Evolutionary conservation across 2,888 invertebrate genomes (phyloP).

Genomic region (Thymelicus acteon): DNA sequence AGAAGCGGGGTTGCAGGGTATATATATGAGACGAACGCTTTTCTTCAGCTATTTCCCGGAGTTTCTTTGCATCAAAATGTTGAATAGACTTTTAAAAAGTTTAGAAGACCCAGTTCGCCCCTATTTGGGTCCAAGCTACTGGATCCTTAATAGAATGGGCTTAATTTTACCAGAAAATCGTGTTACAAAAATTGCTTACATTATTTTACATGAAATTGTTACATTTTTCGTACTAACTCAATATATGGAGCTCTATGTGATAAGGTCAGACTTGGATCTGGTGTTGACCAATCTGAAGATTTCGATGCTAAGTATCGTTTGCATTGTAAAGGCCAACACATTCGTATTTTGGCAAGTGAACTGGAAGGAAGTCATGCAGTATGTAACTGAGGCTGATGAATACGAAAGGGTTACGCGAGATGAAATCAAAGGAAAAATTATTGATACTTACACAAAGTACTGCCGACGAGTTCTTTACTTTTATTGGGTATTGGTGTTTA

Average conservation of each 20-base stretch:
- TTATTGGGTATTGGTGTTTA: conserved; percentile 69
- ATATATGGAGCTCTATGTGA: conserved; percentile 66
- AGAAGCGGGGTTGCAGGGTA: conserved; percentile 13
- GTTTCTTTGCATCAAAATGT: conserved; percentile 48
- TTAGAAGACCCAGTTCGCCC: conserved; percentile 62
- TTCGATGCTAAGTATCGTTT: conserved; percentile 72
- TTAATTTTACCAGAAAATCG: conserved; percentile 61
- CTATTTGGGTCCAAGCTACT: conserved; percentile 67
- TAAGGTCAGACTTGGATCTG: conserved; percentile 63
- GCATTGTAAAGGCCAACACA: conserved; percentile 63
- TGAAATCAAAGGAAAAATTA: conserved; percentile 49
- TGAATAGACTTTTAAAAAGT: conserved; percentile 51
- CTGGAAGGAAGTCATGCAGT: conserved; percentile 65
- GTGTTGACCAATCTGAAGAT: conserved; percentile 71
- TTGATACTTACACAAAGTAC: conserved; percentile 65
- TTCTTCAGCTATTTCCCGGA: conserved; percentile 26
- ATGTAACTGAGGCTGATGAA: conserved; percentile 65
- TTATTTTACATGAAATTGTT: conserved; percentile 59
- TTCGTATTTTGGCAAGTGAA: conserved; percentile 64
- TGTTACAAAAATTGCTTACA: conserved; percentile 48
- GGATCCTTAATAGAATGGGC: conserved; percentile 61
- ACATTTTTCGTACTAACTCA: conserved; percentile 66
- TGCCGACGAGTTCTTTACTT: conserved; percentile 63
- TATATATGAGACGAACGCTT: conserved; percentile 15
- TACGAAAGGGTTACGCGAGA: conserved; percentile 61